Percentiles rank a stretch among this genome's conserved stretches.
phyloP scores from a whole-genome alignment of 2,888 invertebrate genomes.

The Troides aeacus region DNA sequence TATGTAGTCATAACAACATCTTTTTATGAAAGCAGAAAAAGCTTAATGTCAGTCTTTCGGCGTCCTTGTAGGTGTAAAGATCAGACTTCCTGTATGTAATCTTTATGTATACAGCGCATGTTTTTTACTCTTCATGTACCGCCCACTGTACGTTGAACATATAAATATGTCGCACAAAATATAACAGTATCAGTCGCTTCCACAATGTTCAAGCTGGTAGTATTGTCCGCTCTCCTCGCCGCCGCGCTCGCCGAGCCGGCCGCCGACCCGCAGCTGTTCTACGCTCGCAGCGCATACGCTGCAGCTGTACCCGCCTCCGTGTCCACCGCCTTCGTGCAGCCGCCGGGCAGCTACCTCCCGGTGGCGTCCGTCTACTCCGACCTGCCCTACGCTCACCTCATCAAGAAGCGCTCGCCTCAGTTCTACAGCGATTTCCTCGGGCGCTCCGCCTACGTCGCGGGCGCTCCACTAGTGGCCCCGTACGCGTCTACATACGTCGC shows the following conservation, averaged over 20 bases:
- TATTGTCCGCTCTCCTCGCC: slow-evolving; percentile 73
- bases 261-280: slow-evolving; percentile 4
- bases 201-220: slow-evolving; percentile 47
- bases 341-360: slow-evolving; percentile 38
- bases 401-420: slow-evolving; percentile 50
- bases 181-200: slow-evolving; percentile 35
- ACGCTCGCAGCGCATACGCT: slow-evolving; percentile 16
- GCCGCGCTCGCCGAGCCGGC: slow-evolving; percentile 61
- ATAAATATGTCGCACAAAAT: too few relatives aligned
- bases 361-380: slow-evolving; percentile 39
- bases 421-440: slow-evolving; percentile 24
- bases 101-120: too few relatives aligned
- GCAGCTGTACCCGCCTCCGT: slow-evolving; percentile 30
- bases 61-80: too few relatives aligned
- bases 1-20: background rate
- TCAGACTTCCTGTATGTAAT: too few relatives aligned
- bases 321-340: slow-evolving; percentile 31
- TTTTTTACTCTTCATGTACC: too few relatives aligned
- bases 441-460: background rate
- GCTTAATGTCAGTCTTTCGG: background rate
- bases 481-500: slow-evolving; percentile 13
- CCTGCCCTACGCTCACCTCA: slow-evolving; percentile 37
- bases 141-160: too few relatives aligned
- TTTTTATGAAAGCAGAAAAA: background rate
- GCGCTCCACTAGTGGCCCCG: slow-evolving; percentile 22